Base-by-base conservation (phyloP, 2,113 vertebrate genomes). In the Paradisaea rubra region DNA sequence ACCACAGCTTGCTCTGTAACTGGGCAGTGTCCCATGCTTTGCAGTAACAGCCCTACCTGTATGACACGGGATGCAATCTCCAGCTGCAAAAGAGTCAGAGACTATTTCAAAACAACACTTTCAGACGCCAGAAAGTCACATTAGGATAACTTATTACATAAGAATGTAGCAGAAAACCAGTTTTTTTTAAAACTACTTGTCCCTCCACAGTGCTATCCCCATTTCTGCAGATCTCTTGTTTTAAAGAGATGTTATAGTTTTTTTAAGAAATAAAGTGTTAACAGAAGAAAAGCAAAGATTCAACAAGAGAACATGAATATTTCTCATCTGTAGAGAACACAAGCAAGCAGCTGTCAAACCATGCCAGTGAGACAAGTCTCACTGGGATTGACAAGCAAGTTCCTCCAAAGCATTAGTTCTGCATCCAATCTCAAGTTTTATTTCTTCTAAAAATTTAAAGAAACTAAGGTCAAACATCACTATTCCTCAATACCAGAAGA, bases 61-160 rank as follows among this genome's bases (percentile, higher is more conserved):
- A 9, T 44, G 45, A 85, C 18, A 41, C 0, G 5, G 28, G 47
- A 66, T 41, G 49, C 20, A 30, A 60, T 31, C 56, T 47, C 39
- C 78, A 89, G 53, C 69, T 91, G 78, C 84, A 74, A 8, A 85
- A 77, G 54, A 71, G 24, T 30, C 50, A 74, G 52, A 83, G 19
- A 44, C 12, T 80, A 18, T 15, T 77, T 54, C 13, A 82, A 49
- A 87, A 65, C 82, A 91, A 71, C 11, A 30, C 56, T 89, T 91
- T 56, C 76, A 83, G 91, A 85, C n/a, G n/a, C 93, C 88, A 95
- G 85, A 94, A 94, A 91, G 76, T 89, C 81, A 79, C 47, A 45
- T 64, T 54, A 76, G 14, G 10, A 10, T n/a, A 89, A 41, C 3
- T 73, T 59, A 28, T 57, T 31, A 65, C 35, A 76, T 4, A 66